phyloP scores from a whole-genome alignment of 2,797 vertebrate species.

The Fundulus diaphanus region DNA sequence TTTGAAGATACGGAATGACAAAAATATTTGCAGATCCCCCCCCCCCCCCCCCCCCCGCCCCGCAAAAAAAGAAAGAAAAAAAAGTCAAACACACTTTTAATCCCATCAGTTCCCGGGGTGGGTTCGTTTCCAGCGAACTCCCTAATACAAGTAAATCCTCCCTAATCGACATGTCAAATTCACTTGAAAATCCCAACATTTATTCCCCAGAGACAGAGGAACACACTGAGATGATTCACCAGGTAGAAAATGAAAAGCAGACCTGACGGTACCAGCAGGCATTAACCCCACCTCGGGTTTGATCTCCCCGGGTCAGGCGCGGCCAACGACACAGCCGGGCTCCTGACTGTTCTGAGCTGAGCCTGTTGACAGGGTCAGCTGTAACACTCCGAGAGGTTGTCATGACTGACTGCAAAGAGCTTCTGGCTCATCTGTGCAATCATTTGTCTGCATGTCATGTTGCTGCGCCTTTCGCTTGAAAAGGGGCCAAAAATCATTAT shows the following conservation, averaged over 20 bases:
- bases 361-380: constrained; percentile 70
- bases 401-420: constrained; percentile 64
- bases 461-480: constrained; percentile 28
- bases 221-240: constrained; percentile 58
- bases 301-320: constrained; percentile 58
- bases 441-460: constrained; percentile 62
- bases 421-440: constrained; percentile 61
- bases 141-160: constrained; percentile 76
- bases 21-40: constrained; percentile 46
- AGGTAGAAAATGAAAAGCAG: constrained; percentile 74
- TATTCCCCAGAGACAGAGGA: constrained; percentile 46
- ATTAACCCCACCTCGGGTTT: constrained; percentile 65
- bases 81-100: constrained; percentile 63
- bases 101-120: constrained; percentile 71
- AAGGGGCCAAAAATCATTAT: constrained; percentile 23
- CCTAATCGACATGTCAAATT: constrained; percentile 75
- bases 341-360: constrained; percentile 53
- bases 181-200: constrained; percentile 44
- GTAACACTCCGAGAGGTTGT: constrained; percentile 62
- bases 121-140: constrained; percentile 67
- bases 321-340: constrained; percentile 57
- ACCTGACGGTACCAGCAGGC: constrained; percentile 62
- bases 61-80: constrained; percentile 60
- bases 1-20: constrained; percentile 27
- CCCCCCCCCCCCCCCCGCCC: constrained; percentile 39